Evolutionary conservation across 2,888 invertebrate species (phyloP).

Genomic region (Calameuta pallipes): DNA sequence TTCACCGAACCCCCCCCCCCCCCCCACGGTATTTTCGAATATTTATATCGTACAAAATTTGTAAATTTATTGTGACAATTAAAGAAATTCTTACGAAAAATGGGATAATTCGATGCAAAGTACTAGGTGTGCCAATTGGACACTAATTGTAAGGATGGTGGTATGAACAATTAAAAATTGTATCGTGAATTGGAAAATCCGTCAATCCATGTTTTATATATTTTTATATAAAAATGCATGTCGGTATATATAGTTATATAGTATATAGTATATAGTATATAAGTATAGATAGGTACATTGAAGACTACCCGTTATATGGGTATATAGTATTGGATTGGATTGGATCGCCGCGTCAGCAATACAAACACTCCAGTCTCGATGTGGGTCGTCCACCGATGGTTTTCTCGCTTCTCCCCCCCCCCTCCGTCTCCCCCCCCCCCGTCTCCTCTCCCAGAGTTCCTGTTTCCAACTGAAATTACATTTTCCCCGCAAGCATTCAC

Average conservation of each 20-base stretch:
- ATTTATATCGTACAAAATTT: too few species aligned
- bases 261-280: background rate
- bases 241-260: background rate
- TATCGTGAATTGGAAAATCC: too few species aligned
- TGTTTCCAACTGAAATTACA: slow-evolving; percentile 65
- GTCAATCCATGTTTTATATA: too few species aligned
- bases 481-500: slow-evolving; percentile 43
- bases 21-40: too few species aligned
- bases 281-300: background rate
- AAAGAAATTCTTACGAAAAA: too few species aligned
- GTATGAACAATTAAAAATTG: too few species aligned
- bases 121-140: too few species aligned
- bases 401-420: slow-evolving; percentile 18
- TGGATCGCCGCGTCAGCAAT: slow-evolving; percentile 66
- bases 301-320: slow-evolving; percentile 40
- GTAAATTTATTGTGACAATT: too few species aligned
- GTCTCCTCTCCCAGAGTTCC: slow-evolving; percentile 37
- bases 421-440: slow-evolving; percentile 27
- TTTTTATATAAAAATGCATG: background rate
- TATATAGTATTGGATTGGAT: slow-evolving; percentile 58
- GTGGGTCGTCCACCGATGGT: slow-evolving; percentile 52
- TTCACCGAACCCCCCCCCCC: too few species aligned
- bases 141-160: too few species aligned
- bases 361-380: slow-evolving; percentile 65
- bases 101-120: too few species aligned